Conservation (phyloP, 2,797 vertebrate genomes). For the Nyctalus aviator region DNA sequence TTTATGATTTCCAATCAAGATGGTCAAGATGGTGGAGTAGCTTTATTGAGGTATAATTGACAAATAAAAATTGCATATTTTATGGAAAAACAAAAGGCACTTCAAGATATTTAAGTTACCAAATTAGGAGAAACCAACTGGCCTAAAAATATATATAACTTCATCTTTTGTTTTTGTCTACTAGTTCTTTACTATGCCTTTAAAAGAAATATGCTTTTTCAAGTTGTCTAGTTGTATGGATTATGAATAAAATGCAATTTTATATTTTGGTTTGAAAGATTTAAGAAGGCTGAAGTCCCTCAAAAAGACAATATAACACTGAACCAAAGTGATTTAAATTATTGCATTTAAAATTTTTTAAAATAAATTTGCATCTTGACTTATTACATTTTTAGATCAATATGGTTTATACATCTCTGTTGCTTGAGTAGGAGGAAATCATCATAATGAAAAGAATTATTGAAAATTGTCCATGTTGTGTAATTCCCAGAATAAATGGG, state of each 20-base stretch:
- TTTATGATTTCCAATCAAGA: not conserved
- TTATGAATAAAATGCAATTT: conserved; percentile 56
- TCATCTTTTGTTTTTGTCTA: conserved; percentile 48
- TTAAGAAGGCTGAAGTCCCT: conserved; percentile 26
- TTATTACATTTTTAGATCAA: conserved; percentile 70
- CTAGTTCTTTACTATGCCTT: conserved; percentile 19
- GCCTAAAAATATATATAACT: not conserved
- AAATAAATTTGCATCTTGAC: conserved; percentile 62
- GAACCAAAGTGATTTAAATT: conserved; percentile 55
- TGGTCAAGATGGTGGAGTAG: not conserved
- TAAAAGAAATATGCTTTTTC: conserved; percentile 64
- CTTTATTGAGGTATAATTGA: not conserved
- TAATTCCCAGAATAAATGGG: conserved; percentile 82
- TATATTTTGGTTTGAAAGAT: conserved; percentile 38
- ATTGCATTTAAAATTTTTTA: conserved; percentile 65
- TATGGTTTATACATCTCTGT: conserved; percentile 66
- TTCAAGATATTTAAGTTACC: conserved; percentile 47
- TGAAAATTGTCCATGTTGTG: conserved; percentile 82
- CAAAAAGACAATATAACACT: conserved; percentile 53
- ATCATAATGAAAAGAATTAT: conserved; percentile 81
- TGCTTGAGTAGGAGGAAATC: conserved; percentile 80
- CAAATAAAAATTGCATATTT: not conserved
- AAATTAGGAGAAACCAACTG: conserved; percentile 34
- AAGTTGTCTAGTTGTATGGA: conserved; percentile 36
- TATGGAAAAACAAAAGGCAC: not conserved